Base-by-base conservation (phyloP, 2,113 vertebrate genomes). In the Bombycilla garrulus region DNA sequence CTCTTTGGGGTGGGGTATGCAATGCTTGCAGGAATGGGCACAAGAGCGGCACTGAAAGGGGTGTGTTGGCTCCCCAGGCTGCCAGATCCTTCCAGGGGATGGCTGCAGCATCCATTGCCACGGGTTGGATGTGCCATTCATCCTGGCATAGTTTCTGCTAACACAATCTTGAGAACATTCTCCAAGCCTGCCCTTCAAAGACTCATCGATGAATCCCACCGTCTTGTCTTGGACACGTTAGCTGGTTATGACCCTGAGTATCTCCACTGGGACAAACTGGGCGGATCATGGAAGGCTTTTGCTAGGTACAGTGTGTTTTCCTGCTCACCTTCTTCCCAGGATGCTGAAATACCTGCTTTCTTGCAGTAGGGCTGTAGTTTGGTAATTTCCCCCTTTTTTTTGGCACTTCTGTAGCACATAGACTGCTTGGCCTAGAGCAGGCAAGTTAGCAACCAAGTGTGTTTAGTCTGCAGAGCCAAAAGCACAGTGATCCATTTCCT, bases 91-190 rank as follows among this genome's bases (percentile, higher is more conserved):
- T 36, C 51, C 18, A 12, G 17, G 17, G 21, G 8, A 14, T 57
- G 2, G 0, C 12, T 29, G 31, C 15, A n/a, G 29, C 44, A 72
- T 33, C 11, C 2, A 8, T 6, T 33, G 12, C 28, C 26, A 4
- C 15, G 0, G 23, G 5, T 12, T 17, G 33, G 50, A 81, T 3
- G 2, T 1, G 2, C 14, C 21, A 7, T 44, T 73, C 3, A 1
- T 47, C 11, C 42, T 61, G 40, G 21, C 0, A 3, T 6, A 4
- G 28, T 26, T 66, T 53, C 28, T 36, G 10, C 35, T 35, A 29
- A 36, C 28, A 13, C 16, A 7, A 0, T 29, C 29, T 24, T 8
- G 29, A 45, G 40, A 42, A 64, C 19, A 20, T 42, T 45, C 54
- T 51, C 48, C 38, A 7, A n/a, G 35, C 28, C 31, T 26, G 18